phyloP scores from a whole-genome alignment of 2,113 vertebrate genomes.

The pig (Sus scrofa) region DNA sequence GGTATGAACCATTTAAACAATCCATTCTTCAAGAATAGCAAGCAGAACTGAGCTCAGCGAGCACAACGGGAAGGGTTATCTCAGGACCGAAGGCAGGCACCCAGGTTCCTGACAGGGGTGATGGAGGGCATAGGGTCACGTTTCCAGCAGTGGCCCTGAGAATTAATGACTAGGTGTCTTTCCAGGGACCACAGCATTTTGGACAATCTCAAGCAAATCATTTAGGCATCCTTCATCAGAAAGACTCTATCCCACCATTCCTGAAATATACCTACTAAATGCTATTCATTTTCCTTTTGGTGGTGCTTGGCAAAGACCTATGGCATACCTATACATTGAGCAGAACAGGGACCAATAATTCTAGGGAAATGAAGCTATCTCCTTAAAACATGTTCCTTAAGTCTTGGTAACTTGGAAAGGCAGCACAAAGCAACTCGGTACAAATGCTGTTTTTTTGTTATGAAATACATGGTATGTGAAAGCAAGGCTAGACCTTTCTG shows the following conservation, averaged over 20 bases:
- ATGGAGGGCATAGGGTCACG: not conserved
- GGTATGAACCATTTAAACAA: conserved; percentile 65
- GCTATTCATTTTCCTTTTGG: not conserved
- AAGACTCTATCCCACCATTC: conserved; percentile 8
- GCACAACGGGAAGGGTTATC: not conserved
- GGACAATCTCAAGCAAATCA: conserved; percentile 1
- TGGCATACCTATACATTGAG: not conserved
- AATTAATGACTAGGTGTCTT: conserved; percentile 52
- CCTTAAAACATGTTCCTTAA: conserved; percentile 14
- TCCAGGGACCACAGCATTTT: conserved; percentile 44
- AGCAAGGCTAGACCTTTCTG: not conserved
- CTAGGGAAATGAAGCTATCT: not conserved
- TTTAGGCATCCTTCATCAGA: not conserved
- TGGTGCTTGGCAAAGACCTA: not conserved
- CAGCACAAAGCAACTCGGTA: not conserved
- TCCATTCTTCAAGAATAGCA: conserved; percentile 57
- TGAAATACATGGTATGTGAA: not conserved
- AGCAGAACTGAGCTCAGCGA: conserved; percentile 40
- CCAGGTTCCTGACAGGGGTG: not conserved
- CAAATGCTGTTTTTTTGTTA: not conserved
- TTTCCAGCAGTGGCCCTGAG: not conserved
- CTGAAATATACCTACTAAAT: not conserved
- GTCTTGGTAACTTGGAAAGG: not conserved
- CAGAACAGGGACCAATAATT: not conserved
- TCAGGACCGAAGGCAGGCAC: not conserved